Percentiles rank a stretch among this genome's conserved stretches.
phyloP scores from a whole-genome alignment of 2,797 vertebrate genomes.

The Eulemur coronatus region DNA sequence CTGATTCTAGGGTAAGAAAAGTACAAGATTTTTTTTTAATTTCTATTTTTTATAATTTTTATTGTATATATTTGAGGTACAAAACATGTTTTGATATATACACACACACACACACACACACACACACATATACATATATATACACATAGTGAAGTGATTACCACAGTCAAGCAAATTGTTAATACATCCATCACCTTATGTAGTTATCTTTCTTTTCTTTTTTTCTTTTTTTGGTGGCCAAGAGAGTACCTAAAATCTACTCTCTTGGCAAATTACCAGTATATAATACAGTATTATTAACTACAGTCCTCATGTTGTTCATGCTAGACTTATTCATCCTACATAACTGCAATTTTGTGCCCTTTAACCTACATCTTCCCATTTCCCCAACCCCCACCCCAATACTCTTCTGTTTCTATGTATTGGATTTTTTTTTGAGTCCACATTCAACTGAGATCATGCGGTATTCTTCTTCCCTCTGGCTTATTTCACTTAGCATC shows the following conservation, averaged over 20 bases:
- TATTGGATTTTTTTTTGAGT: background rate
- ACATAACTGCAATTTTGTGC: background rate
- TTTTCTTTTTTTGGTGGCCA: background rate
- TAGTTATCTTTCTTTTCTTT: background rate
- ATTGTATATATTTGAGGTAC: background rate
- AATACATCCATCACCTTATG: background rate
- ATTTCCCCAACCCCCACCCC: background rate
- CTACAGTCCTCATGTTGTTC: background rate
- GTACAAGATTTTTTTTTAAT: background rate
- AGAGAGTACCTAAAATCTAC: background rate
- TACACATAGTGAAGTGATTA: background rate
- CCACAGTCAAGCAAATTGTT: background rate
- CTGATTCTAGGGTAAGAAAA: background rate
- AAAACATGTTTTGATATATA: background rate
- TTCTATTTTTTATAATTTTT: background rate
- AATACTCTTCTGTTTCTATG: background rate
- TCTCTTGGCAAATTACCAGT: background rate
- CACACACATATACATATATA: too few species aligned
- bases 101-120: too few species aligned
- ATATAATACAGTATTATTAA: background rate
- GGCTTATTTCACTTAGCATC: background rate
- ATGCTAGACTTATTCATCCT: background rate
- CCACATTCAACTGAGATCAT: background rate
- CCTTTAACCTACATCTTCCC: background rate
- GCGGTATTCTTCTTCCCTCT: background rate